A percentile compares a stretch with the other conserved stretches of the same genome.
phyloP scores from a whole-genome alignment of 2,888 invertebrate species.

The Kuschelorhynchus macadamiae region DNA sequence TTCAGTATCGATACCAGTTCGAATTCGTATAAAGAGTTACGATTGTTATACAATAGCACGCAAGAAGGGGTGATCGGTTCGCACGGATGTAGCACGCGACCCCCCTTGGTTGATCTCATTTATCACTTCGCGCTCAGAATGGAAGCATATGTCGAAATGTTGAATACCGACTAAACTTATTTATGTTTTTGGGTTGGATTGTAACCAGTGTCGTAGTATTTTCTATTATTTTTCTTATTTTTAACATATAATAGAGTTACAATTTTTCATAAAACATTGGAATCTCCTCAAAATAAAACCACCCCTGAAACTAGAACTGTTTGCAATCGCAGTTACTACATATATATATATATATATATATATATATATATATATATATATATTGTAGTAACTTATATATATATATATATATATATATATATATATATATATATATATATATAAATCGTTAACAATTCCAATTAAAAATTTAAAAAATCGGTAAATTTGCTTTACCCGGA shows the following conservation, averaged over 20 bases:
- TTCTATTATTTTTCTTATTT: no score
- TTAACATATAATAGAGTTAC: no score
- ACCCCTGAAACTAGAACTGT: background rate
- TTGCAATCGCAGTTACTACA: background rate
- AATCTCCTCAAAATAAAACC: no score
- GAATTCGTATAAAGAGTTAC: conserved; percentile 40
- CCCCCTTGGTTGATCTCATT: conserved; percentile 33
- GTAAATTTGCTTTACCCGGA: no score
- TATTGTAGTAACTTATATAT: no score
- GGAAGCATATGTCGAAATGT: conserved; percentile 49
- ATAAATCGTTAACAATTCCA: no score
- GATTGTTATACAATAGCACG: conserved; percentile 41
- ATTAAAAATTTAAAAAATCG: no score
- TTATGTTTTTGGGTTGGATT: conserved; percentile 2
- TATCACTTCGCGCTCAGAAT: conserved; percentile 35
- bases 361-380: no score
- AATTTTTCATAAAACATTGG: no score
- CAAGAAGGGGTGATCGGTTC: conserved; percentile 49
- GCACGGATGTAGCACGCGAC: conserved; percentile 51
- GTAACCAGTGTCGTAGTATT: conserved; percentile 4
- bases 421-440: no score
- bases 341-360: background rate
- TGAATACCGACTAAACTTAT: conserved; percentile 7
- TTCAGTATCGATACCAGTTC: conserved; percentile 44
- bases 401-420: no score